Conservation (phyloP, 2,888 invertebrate species). For the Gastracanthus pulcherrimus region DNA sequence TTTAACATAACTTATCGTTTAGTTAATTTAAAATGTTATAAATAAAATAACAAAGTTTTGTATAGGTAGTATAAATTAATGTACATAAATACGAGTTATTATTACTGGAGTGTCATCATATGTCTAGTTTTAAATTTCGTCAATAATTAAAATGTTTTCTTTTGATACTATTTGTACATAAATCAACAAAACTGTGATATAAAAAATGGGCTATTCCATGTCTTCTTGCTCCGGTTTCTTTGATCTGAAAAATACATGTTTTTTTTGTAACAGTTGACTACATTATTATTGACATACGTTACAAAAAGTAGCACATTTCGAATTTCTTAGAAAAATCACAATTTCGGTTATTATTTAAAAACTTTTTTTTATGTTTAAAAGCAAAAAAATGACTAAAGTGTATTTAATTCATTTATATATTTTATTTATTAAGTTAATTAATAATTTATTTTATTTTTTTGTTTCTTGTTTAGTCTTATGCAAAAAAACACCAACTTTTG, state of each 20-base stretch:
- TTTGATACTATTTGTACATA: not conserved
- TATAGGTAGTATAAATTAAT: conserved; percentile 7
- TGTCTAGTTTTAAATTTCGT: not conserved
- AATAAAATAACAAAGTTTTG: not conserved
- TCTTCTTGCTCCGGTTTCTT: not conserved
- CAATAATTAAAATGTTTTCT: conserved; percentile 31
- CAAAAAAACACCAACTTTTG: too few species aligned
- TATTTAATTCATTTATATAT: too few species aligned
- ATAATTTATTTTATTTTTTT: too few species aligned
- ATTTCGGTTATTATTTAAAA: too few species aligned
- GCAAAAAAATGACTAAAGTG: too few species aligned
- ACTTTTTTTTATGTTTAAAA: too few species aligned
- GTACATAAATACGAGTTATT: too few species aligned
- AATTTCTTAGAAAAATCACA: not conserved
- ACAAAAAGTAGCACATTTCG: too few species aligned
- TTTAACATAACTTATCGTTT: not conserved
- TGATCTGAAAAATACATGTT: conserved; percentile 1
- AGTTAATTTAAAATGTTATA: not conserved
- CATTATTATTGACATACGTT: too few species aligned
- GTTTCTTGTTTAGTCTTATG: too few species aligned
- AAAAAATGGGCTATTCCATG: conserved; percentile 28
- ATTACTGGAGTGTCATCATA: not conserved
- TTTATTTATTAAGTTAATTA: too few species aligned
- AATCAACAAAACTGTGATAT: conserved; percentile 7
- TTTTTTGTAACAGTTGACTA: too few species aligned